These are phyloP conservation scores for Salvator merianae DNA, from an alignment of 2,113 vertebrate species.

Conservation along the genomic window DNA sequence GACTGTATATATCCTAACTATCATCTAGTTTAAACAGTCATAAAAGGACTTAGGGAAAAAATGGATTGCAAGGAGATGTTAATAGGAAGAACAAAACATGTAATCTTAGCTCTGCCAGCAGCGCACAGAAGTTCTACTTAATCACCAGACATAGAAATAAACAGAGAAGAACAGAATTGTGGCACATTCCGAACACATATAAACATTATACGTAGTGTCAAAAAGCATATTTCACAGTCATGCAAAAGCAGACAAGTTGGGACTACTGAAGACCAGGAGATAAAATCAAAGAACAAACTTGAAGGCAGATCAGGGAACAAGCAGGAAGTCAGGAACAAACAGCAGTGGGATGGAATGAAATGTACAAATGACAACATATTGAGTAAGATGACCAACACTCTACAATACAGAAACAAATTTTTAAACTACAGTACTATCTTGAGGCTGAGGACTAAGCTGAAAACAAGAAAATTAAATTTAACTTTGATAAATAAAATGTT, in stretches of 20 bases:
- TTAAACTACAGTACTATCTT: too few relatives aligned
- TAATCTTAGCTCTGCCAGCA: background rate
- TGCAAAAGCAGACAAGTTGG: too few relatives aligned
- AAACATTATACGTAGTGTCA: background rate
- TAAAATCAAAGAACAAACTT: background rate
- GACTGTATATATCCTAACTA: background rate
- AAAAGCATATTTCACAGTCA: background rate
- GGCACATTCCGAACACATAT: background rate
- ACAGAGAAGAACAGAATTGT: background rate
- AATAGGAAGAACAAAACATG: background rate
- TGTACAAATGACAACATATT: too few relatives aligned
- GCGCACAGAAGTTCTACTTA: background rate
- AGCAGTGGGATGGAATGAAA: background rate
- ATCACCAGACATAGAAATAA: background rate
- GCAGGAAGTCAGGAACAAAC: background rate
- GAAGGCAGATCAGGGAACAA: background rate
- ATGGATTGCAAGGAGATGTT: background rate
- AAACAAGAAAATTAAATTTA: too few relatives aligned
- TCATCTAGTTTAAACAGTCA: background rate
- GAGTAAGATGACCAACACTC: too few relatives aligned
- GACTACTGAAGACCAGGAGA: too few relatives aligned
- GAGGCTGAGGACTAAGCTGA: too few relatives aligned
- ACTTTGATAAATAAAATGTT: too few relatives aligned
- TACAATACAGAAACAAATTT: too few relatives aligned
- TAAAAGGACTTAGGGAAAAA: background rate